These are phyloP conservation scores for Dynastes grantii DNA, from an alignment of 2,888 invertebrate genomes.

Conservation along the genomic window DNA sequence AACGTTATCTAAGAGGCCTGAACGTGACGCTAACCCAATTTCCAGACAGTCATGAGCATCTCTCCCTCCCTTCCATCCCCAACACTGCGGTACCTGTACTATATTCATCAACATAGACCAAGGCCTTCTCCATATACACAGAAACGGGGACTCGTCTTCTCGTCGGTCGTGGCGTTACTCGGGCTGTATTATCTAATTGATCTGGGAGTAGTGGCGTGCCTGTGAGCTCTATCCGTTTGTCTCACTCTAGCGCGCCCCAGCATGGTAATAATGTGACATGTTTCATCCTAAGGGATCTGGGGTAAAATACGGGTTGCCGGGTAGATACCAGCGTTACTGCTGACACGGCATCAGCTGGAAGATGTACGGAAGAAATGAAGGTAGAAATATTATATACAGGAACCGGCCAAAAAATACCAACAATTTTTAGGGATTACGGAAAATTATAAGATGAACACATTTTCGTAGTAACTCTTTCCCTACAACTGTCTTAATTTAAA, in stretches of 20 bases:
- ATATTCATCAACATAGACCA: too few relatives aligned
- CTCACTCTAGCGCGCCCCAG: neutral
- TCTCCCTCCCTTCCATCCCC: neutral
- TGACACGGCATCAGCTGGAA: too few relatives aligned
- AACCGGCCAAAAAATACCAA: too few relatives aligned
- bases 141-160: neutral
- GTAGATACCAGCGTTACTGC: too few relatives aligned
- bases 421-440: too few relatives aligned
- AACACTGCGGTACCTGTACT: too few relatives aligned
- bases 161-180: neutral
- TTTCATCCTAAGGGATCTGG: constrained; percentile 10
- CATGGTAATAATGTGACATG: constrained; percentile 33
- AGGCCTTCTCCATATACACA: neutral
- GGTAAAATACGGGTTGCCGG: too few relatives aligned
- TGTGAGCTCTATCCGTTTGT: neutral
- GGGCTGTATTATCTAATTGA: constrained; percentile 58
- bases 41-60: constrained; percentile 7
- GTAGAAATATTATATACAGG: too few relatives aligned
- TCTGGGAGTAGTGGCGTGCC: constrained; percentile 53
- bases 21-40: constrained; percentile 22
- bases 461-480: too few relatives aligned
- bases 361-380: too few relatives aligned
- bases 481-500: too few relatives aligned
- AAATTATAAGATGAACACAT: too few relatives aligned
- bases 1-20: constrained; percentile 18